Conservation (phyloP, 2,888 invertebrate species). For the Digitonthophagus gazella region DNA sequence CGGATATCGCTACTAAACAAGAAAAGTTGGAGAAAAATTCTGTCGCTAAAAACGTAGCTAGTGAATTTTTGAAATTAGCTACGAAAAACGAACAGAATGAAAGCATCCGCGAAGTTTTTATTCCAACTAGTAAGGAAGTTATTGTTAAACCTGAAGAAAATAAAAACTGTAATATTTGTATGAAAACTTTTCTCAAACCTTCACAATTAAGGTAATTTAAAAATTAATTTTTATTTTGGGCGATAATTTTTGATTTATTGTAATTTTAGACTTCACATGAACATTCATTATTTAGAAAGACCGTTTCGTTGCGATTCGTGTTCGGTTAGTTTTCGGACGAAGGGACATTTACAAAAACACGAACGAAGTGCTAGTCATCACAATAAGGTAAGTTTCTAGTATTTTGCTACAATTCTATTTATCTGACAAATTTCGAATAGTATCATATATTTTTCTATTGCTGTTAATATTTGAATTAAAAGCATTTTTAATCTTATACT, state of each 20-base stretch:
- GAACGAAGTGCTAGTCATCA: constrained; percentile 89
- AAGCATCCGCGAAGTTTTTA: constrained; percentile 35
- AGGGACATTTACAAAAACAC: constrained; percentile 91
- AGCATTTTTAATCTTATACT: constrained; percentile 46
- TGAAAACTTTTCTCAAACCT: constrained; percentile 88
- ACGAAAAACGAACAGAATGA: constrained; percentile 45
- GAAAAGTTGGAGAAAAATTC: constrained; percentile 51
- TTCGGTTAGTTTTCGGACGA: constrained; percentile 84
- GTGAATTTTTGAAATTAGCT: constrained; percentile 64
- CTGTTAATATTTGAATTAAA: constrained; percentile 51
- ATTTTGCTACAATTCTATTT: too few species aligned
- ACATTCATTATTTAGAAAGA: constrained; percentile 93
- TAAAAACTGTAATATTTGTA: constrained; percentile 66
- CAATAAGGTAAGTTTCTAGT: constrained; percentile 73
- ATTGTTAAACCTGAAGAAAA: constrained; percentile 51
- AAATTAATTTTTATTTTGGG: background rate
- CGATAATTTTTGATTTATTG: constrained; percentile 3
- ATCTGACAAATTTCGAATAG: constrained; percentile 82
- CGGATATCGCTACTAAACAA: constrained; percentile 51
- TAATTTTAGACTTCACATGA: constrained; percentile 75
- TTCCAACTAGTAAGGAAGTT: constrained; percentile 47
- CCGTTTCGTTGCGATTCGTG: constrained; percentile 91
- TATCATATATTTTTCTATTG: constrained; percentile 65
- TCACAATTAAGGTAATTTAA: constrained; percentile 69
- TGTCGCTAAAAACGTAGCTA: constrained; percentile 64